A percentile compares a stretch with the other conserved stretches of the same genome.
Evolutionary conservation across 2,797 vertebrate genomes (phyloP).

Genomic region (Scarus forsteni): DNA sequence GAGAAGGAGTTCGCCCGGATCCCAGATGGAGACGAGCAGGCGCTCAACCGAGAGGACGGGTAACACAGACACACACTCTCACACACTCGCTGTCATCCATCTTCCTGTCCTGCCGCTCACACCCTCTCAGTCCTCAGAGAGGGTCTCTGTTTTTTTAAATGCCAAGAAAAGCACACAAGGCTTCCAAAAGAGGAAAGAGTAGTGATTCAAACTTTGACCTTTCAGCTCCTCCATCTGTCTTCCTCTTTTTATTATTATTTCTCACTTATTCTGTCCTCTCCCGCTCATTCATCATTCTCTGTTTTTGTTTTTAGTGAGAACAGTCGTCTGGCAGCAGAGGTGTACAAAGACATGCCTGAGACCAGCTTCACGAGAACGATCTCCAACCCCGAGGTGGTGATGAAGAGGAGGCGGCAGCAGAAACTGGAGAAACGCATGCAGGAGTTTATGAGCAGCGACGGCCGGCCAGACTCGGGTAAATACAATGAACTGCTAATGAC

Average conservation of each 20-base stretch:
- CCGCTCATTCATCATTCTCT: neutral
- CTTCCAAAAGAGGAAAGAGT: slow-evolving; percentile 22
- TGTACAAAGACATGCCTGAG: slow-evolving; percentile 99
- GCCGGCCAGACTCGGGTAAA: slow-evolving; percentile 95
- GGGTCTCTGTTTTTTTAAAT: slow-evolving; percentile 18
- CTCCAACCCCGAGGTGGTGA: slow-evolving; percentile 98
- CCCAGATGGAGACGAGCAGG: slow-evolving; percentile 90
- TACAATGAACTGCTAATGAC: neutral
- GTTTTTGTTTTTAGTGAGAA: slow-evolving; percentile 85
- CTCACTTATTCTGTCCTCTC: neutral
- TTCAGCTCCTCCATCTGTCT: slow-evolving; percentile 23
- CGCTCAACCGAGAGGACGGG: slow-evolving; percentile 88
- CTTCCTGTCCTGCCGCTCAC: slow-evolving; percentile 37
- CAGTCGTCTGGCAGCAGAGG: slow-evolving; percentile 94
- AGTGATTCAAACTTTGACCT: slow-evolving; percentile 37
- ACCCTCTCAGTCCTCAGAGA: slow-evolving; percentile 37
- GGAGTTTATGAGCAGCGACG: slow-evolving; percentile 95
- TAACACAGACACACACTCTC: slow-evolving; percentile 69
- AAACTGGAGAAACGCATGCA: slow-evolving; percentile 98
- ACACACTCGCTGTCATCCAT: slow-evolving; percentile 45
- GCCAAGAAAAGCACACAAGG: slow-evolving; percentile 26
- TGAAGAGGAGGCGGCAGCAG: slow-evolving; percentile 96
- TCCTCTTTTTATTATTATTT: neutral
- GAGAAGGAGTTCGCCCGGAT: slow-evolving; percentile 93
- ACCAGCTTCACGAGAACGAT: slow-evolving; percentile 98